Evolutionary conservation across 2,888 invertebrate genomes (phyloP), one percentile per base, ranked within the genome.

Genomic region (Crematogaster levior): DNA sequence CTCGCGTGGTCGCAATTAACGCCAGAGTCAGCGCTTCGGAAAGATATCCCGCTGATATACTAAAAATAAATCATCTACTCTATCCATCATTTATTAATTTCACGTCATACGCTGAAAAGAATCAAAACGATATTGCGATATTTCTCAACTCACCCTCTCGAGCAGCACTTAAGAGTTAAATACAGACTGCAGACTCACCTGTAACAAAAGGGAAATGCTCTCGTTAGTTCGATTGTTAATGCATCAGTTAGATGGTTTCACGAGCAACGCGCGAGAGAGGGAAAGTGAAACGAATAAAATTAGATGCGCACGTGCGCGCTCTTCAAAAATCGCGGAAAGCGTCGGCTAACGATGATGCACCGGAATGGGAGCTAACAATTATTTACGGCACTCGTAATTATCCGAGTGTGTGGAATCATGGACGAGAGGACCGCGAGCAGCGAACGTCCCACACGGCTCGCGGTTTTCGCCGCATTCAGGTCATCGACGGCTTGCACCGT

Each of bases 391-490:
- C 73, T 83, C 63, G 63, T 81, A 80, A 88, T 89, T 88, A 84
- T 75, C 61, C 66, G 81, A 81, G 65, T 82, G 86, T 86, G 87
- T 82, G 83, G 85, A 88, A 85, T 81, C 84, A 74, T 15, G 63
- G 48, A 81, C 74, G 83, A 70, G 73, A n/a, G 70, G 43, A 82
- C 75, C 81, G 68, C 80, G 87, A 79, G 80, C 83, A 51, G 81
- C 79, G 60, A 30, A 37, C 65, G 48, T 85, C 86, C 89, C 83
- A 86, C 91, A 75, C 87, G 70, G 27, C 72, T 18, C 40, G n/a
- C 43, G 21, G 75, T 82, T 90, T 86, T 88, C 88, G 84, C 90
- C 87, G 90, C 91, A 92, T 91, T 88, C 92, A 85, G 91, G 92
- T 92, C 92, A 91, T 88, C 92, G 79, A 70, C 85, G 86, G 73